Base-by-base conservation (phyloP, 1,140 invertebrate species). In the Melipona quadrifasciata region DNA sequence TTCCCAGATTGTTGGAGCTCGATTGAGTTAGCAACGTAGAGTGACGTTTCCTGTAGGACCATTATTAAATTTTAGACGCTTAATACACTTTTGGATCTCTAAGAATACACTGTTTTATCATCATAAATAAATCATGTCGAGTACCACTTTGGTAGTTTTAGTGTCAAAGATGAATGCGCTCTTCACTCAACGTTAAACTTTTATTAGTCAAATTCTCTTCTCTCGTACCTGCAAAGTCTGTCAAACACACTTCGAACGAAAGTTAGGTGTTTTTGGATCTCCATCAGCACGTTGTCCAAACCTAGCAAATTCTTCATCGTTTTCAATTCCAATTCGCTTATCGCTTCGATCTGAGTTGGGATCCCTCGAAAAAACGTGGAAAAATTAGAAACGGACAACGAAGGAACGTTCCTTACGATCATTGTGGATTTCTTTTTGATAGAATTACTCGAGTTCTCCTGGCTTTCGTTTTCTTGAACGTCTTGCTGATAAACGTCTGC, bases 141-240 rank as follows among this genome's bases (percentile, higher is more conserved):
- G n/a, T n/a, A n/a, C 6, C 39, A 47, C 39, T 47, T 47, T 47
- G 39, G 39, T 47, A 47, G 39, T 47, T 47, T 6, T 47, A 47
- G 39, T 39, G 4, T 39, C 4, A 39, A 39, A 39, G 34, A 39
- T 39, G 2, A 39, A 39, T 6, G 6, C 39, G 39, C 39, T 39
- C 39, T 6, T 39, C 39, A 5, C 5, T 39, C 34, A 39, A 39
- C 34, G 39, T 47, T 47, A 47, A 47, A 47, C 39, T 47, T 47
- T 10, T 8, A 47, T 47, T 47, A 47, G 8, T 47, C 0, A 47
- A 47, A 24, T 24, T 11, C 21, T n/a, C 65, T 4, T 16, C 4
- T 14, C 4, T 34, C 51, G 74, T 61, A 91, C 91, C 86, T 87
- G 83, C 91, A 91, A 21, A 91, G 68, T 61, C 75, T 88, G 16